These are phyloP conservation scores for Anolis apletophallus DNA, from an alignment of 2,797 vertebrate genomes.

Conservation along the genomic window DNA sequence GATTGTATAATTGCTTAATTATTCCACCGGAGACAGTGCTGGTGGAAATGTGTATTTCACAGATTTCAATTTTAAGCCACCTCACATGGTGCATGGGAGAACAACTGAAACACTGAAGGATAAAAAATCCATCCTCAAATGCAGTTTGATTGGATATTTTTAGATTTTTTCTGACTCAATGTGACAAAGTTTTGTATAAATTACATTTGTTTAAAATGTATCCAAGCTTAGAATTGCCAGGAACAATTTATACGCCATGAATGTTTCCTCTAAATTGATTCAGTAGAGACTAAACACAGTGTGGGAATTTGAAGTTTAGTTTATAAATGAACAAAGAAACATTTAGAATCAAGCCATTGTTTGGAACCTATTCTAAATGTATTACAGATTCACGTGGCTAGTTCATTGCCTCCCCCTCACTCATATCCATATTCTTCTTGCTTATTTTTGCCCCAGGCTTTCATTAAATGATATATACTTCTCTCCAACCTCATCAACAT, in stretches of 20 bases:
- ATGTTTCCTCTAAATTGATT: constrained; percentile 75
- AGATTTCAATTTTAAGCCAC: constrained; percentile 57
- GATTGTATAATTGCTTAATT: constrained; percentile 41
- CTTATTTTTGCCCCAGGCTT: constrained; percentile 42
- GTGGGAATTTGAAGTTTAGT: constrained; percentile 65
- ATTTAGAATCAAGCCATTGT: constrained; percentile 45
- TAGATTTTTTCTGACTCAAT: constrained; percentile 58
- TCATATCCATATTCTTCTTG: constrained; percentile 8
- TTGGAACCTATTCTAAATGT: not conserved
- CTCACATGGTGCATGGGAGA: constrained; percentile 57
- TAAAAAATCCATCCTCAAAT: constrained; percentile 54
- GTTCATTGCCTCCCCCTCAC: constrained; percentile 30
- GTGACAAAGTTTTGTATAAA: constrained; percentile 61
- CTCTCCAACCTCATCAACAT: no score
- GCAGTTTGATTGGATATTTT: constrained; percentile 59
- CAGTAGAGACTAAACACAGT: constrained; percentile 65
- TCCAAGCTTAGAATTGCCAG: constrained; percentile 60
- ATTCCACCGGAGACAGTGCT: constrained; percentile 48
- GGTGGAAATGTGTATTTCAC: constrained; percentile 59
- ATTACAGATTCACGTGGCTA: not conserved
- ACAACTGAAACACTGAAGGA: constrained; percentile 51
- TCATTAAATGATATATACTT: constrained; percentile 37
- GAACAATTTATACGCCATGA: constrained; percentile 72
- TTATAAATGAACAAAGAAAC: constrained; percentile 71
- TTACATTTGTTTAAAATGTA: constrained; percentile 73